Base-by-base conservation (phyloP, 1,140 invertebrate species). In the Psix sp. region DNA sequence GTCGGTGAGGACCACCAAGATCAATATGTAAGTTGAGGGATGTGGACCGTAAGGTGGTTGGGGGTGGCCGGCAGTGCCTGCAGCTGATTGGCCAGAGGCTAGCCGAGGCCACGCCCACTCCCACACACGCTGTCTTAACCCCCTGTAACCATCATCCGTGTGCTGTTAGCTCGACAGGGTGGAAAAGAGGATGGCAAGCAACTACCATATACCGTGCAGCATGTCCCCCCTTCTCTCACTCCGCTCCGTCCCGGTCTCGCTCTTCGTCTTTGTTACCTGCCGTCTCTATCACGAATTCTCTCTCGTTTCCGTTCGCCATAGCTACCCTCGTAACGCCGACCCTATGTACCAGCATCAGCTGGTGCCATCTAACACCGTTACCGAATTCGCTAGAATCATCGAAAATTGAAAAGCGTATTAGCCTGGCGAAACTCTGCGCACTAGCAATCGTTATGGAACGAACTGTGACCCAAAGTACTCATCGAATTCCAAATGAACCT, bases 21-120 rank as follows among this genome's bases (percentile, higher is more conserved):
- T 87, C 86, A 86, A 87, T 86, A 87, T 87, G 85, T 86, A 87
- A 86, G 85, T 86, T 82, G 83, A 83, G 83, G 82, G 84, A 83
- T 84, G 77, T 84, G 82, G 83, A 84, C 84, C 79, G 79, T 81
- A 63, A 81, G 84, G 73, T 74, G 81, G 84, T 82, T 78, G 86
- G 84, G 83, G 86, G 84, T 82, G 85, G 84, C 85, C 80, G 74
- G 82, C 80, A 71, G 74, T 71, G 76, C 76, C 66, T 78, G 78
- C 77, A 77, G 77, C 84, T 86, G 84, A 86, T 87, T 87, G 85
- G 85, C 85, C 84, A 85, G 62, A 79, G 83, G 82, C 84, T 77
- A 85, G 78, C 82, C 68, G 68, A 68, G 13, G 79, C 84, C 85
- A 87, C 85, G 85, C 86, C 85, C 78, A 86, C 85, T 86, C 85